Evolutionary conservation across 2,888 invertebrate species (phyloP), one percentile per base, ranked within the genome.

Genomic region (Kryphioiulus occultus): DNA sequence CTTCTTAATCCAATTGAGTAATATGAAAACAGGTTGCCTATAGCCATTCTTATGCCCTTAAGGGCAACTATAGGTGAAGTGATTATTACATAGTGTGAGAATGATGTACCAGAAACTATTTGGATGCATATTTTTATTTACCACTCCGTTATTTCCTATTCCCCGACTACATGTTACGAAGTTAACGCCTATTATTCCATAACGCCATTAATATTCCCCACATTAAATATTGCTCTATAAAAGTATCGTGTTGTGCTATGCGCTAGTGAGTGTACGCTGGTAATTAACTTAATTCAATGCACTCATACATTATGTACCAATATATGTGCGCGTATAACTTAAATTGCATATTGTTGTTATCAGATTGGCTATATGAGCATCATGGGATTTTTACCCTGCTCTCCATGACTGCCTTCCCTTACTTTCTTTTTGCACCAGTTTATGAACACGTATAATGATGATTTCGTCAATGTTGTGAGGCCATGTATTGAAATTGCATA

Each of bases 151-250:
- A 78, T 78, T 78, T 30, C 26, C 15, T 78, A 78, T 78, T 78
- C 78, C 78, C 78, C 22, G 78, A 26, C 78, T 78, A 78, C 78
- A 30, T 78, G 78, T 78, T 78, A 78, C 15, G 78, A 78, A 78
- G 78, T 78, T 78, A 78, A 78, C 78, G 78, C 78, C 78, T 78
- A 78, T 78, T 78, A 78, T 78, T 78, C 78, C 78, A 78, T 78
- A 15, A 78, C 78, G 78, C 78, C 78, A 78, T 78, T 78, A 78
- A 78, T 78, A 78, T 78, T 78, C 78, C 26, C 15, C 78, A 30
- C 78, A 78, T 78, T 78, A 78, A 78, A 78, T 78, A 10, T 78
- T 30, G 12, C 78, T 78, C 78, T 1, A 78, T 78, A 78, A 78
- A 78, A 30, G 78, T 22, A 22, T 30, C 26, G 78, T 30, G 26